Evolutionary conservation across 2,797 vertebrate genomes (phyloP).

Genomic region (Siniperca scherzeri): DNA sequence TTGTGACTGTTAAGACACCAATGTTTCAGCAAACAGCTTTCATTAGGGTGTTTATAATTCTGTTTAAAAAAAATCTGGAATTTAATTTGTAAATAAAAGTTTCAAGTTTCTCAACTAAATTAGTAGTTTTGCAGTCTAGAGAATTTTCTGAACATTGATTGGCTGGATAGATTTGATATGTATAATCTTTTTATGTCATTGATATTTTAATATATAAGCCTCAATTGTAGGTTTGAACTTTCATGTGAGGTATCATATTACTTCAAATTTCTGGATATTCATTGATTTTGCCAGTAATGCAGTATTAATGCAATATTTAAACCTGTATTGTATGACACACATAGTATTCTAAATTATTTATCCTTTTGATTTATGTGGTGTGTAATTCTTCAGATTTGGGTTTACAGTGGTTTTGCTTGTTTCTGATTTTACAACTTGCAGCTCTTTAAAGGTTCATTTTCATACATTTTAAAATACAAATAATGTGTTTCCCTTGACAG

Average conservation of each 20-base stretch:
- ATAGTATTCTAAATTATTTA: neutral
- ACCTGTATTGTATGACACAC: neutral
- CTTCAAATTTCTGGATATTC: neutral
- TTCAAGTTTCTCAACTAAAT: neutral
- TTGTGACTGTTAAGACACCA: too few species aligned
- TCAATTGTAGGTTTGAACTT: neutral
- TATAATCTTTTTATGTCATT: neutral
- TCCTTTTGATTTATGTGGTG: neutral
- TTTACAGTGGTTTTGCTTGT: neutral
- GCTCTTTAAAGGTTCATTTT: neutral
- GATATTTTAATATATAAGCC: neutral
- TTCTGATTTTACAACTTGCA: neutral
- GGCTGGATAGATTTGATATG: neutral
- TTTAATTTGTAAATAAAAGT: neutral
- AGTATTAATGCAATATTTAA: neutral
- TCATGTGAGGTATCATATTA: neutral
- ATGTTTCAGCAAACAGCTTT: neutral
- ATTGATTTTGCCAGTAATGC: neutral
- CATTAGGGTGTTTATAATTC: neutral
- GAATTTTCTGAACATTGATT: neutral
- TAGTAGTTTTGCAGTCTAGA: neutral
- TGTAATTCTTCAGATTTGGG: neutral
- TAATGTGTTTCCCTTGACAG: slow-evolving; percentile 25
- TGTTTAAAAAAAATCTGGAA: neutral
- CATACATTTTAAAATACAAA: neutral